A percentile compares a stretch with the other conserved stretches of the same genome.
Conservation (phyloP, 2,797 vertebrate species). For the Artibeus lituratus region DNA sequence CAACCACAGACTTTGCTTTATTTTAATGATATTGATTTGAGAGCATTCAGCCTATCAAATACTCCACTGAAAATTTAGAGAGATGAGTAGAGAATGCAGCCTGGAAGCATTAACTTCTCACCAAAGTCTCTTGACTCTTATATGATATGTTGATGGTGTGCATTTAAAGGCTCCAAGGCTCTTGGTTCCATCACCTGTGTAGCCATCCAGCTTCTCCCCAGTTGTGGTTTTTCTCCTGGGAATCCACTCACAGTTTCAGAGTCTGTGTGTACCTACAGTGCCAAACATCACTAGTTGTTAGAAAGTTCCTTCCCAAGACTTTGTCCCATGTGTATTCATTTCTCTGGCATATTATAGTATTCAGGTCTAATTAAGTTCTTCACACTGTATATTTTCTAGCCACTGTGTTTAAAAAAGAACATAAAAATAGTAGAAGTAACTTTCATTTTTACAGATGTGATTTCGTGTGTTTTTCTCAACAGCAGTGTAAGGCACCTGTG, state of each 20-base stretch:
- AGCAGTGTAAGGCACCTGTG: accelerated
- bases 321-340: neutral
- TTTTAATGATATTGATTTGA: neutral
- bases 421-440: neutral
- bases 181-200: neutral
- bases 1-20: neutral
- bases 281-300: neutral
- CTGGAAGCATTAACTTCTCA: neutral
- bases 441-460: neutral
- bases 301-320: neutral
- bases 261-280: accelerated
- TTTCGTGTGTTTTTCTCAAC: neutral
- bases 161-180: neutral
- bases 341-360: neutral
- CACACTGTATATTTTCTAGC: neutral
- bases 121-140: neutral
- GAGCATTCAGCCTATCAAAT: neutral
- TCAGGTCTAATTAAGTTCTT: neutral
- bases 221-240: neutral
- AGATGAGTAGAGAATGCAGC: neutral
- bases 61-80: neutral
- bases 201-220: neutral
- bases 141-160: neutral
- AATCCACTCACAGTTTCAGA: neutral
- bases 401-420: neutral